Evolutionary conservation across 2,797 vertebrate genomes (phyloP), one percentile per base, ranked within the genome.

Genomic region (Sebastes wilsoni): DNA sequence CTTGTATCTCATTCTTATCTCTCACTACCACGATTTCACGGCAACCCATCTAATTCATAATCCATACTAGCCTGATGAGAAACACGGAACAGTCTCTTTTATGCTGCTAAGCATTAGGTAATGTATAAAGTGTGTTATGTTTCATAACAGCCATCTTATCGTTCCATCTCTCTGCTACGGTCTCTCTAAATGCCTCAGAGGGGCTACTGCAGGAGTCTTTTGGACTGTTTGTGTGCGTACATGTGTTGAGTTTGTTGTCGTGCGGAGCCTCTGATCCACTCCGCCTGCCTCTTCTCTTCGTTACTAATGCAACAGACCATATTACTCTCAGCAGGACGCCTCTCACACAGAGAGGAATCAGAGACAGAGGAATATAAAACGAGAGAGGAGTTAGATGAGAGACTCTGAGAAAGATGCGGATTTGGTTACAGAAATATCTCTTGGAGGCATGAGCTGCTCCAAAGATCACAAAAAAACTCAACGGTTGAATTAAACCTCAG

Each of bases 281-380:
- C 55, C 10, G 7, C 27, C 38, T 60, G 60, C 58, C 65, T 55
- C 72, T 10, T 8, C 46, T 60, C 72, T 52, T 72, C 42, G 55
- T 82, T 52, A 54, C 75, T 72, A 83, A 85, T 66, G 78, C 80
- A 77, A 60, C 81, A 59, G 73, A 81, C 79, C 68, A 56, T 76
- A 83, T 83, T 81, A 62, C 77, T 66, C 86, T 59, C 80, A 80
- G 86, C 82, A 77, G 82, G 82, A 67, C 0, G 70, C 68, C 72
- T 75, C 76, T 59, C 74, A 25, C 75, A 55, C 52, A 8, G 60
- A 79, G 59, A 36, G 4, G 14, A 23, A 66, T 2, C 13, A 75
- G n/a, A 2, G n/a, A 2, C 6, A 27, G 27, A 7, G 34, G 18
- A 22, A 54, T 42, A 42, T 42, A 23, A 22, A 34, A 25, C 34